Evolutionary conservation across 2,113 vertebrate genomes (phyloP), one percentile per base, ranked within the genome.

Genomic region (Tylochromis polylepis): DNA sequence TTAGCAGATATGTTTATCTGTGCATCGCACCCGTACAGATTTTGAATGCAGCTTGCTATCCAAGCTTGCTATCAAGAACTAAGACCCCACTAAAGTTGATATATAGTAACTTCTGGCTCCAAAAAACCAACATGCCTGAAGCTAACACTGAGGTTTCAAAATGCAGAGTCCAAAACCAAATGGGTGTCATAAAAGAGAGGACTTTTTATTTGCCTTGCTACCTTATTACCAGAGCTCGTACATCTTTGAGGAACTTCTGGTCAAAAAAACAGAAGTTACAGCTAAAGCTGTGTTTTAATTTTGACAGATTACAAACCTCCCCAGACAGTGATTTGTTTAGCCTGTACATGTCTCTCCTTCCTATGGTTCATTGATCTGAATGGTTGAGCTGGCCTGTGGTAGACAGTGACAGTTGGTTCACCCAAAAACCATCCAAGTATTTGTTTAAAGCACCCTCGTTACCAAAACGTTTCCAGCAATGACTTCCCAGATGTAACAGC

Each of bases 11-110:
- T 46, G n/a, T 43, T 16, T 72, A 16, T 72, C 38, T 46, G 38
- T 22, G 14, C 20, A 67, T 67, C 0, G 11, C 62, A 67, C 34
- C 20, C 20, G 0, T 16, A 46, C 34, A 0, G 38, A 46, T 27
- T 72, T 1, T 72, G 8, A 72, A 27, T 27, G 65, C 1, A 46
- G 38, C 38, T 72, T 72, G 15, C 38, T 70, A 24, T 16, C 65
- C 10, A 11, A 24, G 38, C 24, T 70, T 70, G 8, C 8, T 43
- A 16, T 41, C 38, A 70, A 43, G 38, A 70, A 43, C 65, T 46
- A 72, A 43, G 14, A 72, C 16, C 1, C 22, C 41, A 18, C 67
- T 29, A 49, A 49, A 5, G 41, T 72, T 16, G 41, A 72, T n/a
- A 67, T 24, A 24, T 67, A 22, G n/a, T 67, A 0, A 41, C 12